Percentiles rank a stretch among this genome's conserved stretches.
These are phyloP conservation scores for Suillia variegata DNA, from an alignment of 2,888 invertebrate species.

Conservation along the genomic window DNA sequence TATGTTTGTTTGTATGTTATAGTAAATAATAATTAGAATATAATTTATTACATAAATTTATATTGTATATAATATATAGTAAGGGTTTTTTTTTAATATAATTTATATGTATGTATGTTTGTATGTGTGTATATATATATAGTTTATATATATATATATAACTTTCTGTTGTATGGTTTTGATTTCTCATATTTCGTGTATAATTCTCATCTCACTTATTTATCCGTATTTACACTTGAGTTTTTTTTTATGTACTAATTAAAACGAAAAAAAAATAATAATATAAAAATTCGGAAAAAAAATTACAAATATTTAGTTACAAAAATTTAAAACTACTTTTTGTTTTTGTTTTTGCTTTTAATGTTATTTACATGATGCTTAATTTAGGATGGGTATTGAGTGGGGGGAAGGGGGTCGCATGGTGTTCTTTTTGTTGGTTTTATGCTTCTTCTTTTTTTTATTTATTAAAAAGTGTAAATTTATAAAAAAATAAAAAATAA, in stretches of 20 bases:
- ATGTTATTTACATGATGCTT: constrained; percentile 12
- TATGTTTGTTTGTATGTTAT: constrained; percentile 5
- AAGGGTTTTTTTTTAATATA: background rate
- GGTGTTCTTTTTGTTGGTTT: too few species aligned
- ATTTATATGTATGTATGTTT: too few species aligned
- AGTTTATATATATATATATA: constrained; percentile 25
- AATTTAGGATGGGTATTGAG: background rate
- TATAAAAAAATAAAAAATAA: too few species aligned
- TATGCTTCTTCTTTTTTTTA: too few species aligned
- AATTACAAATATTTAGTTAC: constrained; percentile 10
- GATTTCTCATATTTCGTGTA: background rate
- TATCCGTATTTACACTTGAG: background rate
- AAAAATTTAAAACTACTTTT: background rate
- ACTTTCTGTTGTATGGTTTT: constrained; percentile 16
- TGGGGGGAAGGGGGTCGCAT: too few species aligned
- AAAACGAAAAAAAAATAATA: constrained; percentile 14
- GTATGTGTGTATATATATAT: too few species aligned
- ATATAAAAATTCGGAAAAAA: background rate
- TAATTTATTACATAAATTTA: constrained; percentile 25
- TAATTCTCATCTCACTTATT: background rate
- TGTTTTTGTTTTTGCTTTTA: constrained; percentile 6
- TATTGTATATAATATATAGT: constrained; percentile 9
- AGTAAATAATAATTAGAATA: constrained; percentile 22
- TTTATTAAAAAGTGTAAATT: too few species aligned
- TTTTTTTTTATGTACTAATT: background rate